Base-by-base conservation (phyloP, 2,888 invertebrate species). In the Sarcophaga variegata region DNA sequence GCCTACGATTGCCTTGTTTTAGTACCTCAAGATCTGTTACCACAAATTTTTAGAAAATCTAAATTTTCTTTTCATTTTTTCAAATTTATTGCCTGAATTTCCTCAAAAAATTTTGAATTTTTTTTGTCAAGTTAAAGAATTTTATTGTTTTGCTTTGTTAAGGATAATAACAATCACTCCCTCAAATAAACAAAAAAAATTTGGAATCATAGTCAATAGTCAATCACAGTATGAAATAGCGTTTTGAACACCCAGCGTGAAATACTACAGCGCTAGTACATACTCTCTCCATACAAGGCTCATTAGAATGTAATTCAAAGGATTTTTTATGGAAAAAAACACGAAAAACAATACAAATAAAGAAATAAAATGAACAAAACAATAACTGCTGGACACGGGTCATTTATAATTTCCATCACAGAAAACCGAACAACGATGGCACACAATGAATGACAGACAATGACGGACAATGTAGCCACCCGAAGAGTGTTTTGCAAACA, bases 401-500 rank as follows among this genome's bases (percentile, higher is more conserved):
- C 87, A 87, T 81, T 84, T 84, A 81, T 81, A 79, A 64, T 83
- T 66, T 60, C 17, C 17, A 37, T 37, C 37, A 37, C 0, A 37
- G 37, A 10, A 8, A 37, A 10, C 37, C 37, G 37, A 8, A 37
- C 10, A 8, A 37, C 37, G 37, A 37, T 37, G 37, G 2, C 37
- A 37, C 37, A 37, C 37, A 37, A 37, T 37, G 37, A 2, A 37
- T 75, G 70, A 75, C 78, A 84, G 66, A 12, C 5, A 37, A 11
- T 14, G 67, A 14, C 49, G 70, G 75, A 81, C 78, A 84, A 81
- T 81, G 20, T 37, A 78, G 76, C 86, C 86, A 72, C 81, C 87
- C 79, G 84, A 84, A 67, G 84, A 76, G 81, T 84, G 87, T 87
- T 87, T 87, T 81, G 87, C 78, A 81, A 87, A 87, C 62, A 87